A percentile compares a stretch with the other conserved stretches of the same genome.
phyloP scores from a whole-genome alignment of 2,888 invertebrate genomes.

The Brenthis daphne region DNA sequence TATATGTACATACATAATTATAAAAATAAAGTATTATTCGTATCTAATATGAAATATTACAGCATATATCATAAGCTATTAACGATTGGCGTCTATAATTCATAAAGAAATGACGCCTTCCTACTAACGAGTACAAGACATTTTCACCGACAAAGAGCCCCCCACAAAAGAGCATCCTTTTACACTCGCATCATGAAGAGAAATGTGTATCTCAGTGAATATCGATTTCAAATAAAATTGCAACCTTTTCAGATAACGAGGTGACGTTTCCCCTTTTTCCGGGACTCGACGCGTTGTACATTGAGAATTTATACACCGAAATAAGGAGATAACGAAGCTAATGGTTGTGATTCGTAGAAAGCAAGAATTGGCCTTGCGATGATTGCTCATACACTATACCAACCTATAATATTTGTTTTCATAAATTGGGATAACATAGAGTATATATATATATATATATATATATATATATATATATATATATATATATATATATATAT shows the following conservation, averaged over 20 bases:
- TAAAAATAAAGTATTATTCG: background rate
- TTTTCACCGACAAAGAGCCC: slow-evolving; percentile 33
- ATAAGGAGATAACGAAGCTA: slow-evolving; percentile 80
- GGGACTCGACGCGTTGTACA: slow-evolving; percentile 64
- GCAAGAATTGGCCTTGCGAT: slow-evolving; percentile 56
- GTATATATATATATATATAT: too few relatives aligned
- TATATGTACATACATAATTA: background rate
- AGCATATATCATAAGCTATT: slow-evolving; percentile 11
- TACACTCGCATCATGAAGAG: slow-evolving; percentile 51
- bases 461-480: too few relatives aligned
- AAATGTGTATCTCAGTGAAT: slow-evolving; percentile 70
- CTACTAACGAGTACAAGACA: slow-evolving; percentile 12
- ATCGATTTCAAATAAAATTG: slow-evolving; percentile 83
- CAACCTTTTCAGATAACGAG: slow-evolving; percentile 82
- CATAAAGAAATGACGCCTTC: slow-evolving; percentile 30
- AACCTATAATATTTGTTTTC: too few relatives aligned
- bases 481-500: too few relatives aligned
- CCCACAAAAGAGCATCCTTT: slow-evolving; percentile 39
- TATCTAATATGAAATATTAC: background rate
- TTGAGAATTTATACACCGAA: slow-evolving; percentile 79
- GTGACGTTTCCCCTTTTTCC: slow-evolving; percentile 78
- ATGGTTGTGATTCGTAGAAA: slow-evolving; percentile 56
- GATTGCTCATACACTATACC: slow-evolving; percentile 14
- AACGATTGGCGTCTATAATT: slow-evolving; percentile 26
- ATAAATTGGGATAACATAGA: too few relatives aligned